phyloP scores from a whole-genome alignment of 2,113 vertebrate species.

The Eleginops maclovinus region DNA sequence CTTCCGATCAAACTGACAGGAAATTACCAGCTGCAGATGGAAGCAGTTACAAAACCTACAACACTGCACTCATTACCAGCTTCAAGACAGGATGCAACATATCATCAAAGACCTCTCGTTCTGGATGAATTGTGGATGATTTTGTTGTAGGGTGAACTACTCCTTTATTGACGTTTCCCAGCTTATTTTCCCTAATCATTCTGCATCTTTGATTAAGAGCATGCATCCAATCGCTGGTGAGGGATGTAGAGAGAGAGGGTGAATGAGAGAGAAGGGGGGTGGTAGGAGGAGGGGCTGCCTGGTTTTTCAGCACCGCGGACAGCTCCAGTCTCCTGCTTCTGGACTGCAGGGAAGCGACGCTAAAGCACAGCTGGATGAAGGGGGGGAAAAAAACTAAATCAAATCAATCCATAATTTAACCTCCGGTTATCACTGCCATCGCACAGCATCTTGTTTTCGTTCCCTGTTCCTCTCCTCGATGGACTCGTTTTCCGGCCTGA shows the following conservation, averaged over 20 bases:
- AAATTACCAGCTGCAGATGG: conserved; percentile 6
- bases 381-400: not conserved
- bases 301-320: conserved; percentile 81
- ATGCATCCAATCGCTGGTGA: conserved; percentile 65
- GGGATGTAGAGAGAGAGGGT: conserved; percentile 40
- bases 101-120: not conserved
- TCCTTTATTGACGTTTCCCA: not conserved
- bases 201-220: conserved; percentile 47
- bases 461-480: not conserved
- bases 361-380: conserved; percentile 26
- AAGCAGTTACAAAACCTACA: conserved; percentile 5
- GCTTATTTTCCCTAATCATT: conserved; percentile 22
- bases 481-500: conserved; percentile 42
- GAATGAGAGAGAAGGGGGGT: not conserved
- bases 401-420: conserved; percentile 5
- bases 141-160: not conserved
- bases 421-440: conserved; percentile 1
- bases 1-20: not conserved
- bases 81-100: not conserved
- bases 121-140: not conserved
- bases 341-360: conserved; percentile 63
- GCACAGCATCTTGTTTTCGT: not conserved
- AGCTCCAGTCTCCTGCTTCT: conserved; percentile 71
- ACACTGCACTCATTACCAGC: not conserved
- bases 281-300: conserved; percentile 42